A percentile compares a stretch with the other conserved stretches of the same genome.
These are phyloP conservation scores for Andrena marginata DNA, from an alignment of 2,888 invertebrate species.

Conservation along the genomic window DNA sequence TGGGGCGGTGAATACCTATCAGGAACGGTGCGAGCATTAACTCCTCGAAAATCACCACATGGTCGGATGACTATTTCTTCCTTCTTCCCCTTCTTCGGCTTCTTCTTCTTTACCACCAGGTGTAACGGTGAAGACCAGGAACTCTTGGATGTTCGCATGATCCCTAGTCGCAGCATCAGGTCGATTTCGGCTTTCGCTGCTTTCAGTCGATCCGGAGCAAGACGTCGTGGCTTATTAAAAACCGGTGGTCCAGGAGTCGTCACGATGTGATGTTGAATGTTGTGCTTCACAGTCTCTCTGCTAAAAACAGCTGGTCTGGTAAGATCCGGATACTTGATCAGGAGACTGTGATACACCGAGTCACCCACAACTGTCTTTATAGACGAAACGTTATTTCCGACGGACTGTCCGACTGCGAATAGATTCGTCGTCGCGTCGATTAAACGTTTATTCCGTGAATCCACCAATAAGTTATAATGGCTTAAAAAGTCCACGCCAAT, in stretches of 20 bases:
- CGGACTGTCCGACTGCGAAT: not conserved
- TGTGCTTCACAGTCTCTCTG: not conserved
- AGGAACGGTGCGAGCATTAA: slow-evolving; percentile 72
- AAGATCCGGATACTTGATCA: not conserved
- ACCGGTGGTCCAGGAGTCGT: slow-evolving; percentile 1
- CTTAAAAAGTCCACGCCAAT: not conserved
- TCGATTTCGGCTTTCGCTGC: slow-evolving; percentile 63
- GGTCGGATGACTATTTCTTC: slow-evolving; percentile 54
- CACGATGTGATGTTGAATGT: not conserved
- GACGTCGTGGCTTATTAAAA: not conserved
- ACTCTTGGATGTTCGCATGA: slow-evolving; percentile 82
- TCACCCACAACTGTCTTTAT: not conserved
- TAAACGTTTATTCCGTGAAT: not conserved
- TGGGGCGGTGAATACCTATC: not conserved
- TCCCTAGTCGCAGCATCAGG: slow-evolving; percentile 67
- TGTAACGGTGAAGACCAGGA: slow-evolving; percentile 81
- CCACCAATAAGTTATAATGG: not conserved
- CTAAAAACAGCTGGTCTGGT: not conserved
- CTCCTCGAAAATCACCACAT: slow-evolving; percentile 73
- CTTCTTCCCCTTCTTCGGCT: slow-evolving; percentile 51
- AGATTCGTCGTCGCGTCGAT: not conserved
- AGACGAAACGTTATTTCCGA: too few species aligned
- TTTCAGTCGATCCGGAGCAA: not conserved
- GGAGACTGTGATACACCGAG: not conserved
- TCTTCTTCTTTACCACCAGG: slow-evolving; percentile 51